phyloP scores from a whole-genome alignment of 2,113 vertebrate species.

The Furnarius figulus region DNA sequence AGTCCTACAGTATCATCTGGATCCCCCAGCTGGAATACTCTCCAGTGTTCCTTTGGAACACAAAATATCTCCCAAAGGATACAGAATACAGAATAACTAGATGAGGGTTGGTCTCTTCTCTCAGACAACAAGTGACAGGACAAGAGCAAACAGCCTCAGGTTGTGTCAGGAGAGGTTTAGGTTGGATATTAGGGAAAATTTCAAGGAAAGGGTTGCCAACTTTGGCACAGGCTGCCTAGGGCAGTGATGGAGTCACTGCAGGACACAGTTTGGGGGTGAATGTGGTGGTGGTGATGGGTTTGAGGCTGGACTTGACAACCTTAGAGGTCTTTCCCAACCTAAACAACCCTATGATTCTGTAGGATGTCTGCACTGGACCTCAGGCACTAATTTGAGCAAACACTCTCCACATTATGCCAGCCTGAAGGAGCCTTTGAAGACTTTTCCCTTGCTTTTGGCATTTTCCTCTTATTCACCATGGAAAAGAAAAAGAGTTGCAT shows the following conservation, averaged over 20 bases:
- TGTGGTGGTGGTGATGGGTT: background rate
- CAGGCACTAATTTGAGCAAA: background rate
- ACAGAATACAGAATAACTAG: background rate
- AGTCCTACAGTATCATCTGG: background rate
- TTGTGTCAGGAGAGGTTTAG: too few relatives aligned
- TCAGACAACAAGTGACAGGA: too few relatives aligned
- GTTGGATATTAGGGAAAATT: too few relatives aligned
- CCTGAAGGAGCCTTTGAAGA: background rate
- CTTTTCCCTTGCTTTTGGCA: background rate
- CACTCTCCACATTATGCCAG: accelerated
- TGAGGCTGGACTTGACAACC: background rate
- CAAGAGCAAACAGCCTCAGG: too few relatives aligned
- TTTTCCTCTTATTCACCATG: background rate
- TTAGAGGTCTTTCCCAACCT: background rate
- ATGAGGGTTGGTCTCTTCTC: too few relatives aligned
- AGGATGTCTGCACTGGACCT: background rate
- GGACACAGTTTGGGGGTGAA: background rate
- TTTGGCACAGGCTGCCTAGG: too few relatives aligned
- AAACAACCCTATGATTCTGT: background rate
- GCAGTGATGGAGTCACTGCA: too few relatives aligned
- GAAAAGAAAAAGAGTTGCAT: background rate
- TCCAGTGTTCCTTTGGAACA: background rate
- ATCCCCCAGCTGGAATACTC: background rate
- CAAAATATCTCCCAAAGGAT: background rate
- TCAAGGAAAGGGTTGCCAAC: too few relatives aligned